A percentile compares a stretch with the other conserved stretches of the same genome.
Conservation (phyloP, 2,113 vertebrate genomes). For the Struthidea cinerea region DNA sequence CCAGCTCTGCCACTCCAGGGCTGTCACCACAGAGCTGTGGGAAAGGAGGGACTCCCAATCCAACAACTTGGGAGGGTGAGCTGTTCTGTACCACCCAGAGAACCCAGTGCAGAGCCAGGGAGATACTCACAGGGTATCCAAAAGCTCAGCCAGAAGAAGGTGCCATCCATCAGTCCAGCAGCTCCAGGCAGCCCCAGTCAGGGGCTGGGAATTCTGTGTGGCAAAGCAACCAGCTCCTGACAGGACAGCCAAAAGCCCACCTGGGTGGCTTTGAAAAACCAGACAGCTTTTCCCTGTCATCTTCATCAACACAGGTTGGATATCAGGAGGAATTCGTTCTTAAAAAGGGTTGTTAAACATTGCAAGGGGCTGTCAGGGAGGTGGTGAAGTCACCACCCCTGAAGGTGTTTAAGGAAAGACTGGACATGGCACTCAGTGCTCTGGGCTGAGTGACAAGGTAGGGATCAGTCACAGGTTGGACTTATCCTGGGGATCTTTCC, state of each 20-base stretch:
- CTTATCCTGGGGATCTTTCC: neutral
- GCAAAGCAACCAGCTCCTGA: neutral
- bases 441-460: neutral
- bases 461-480: neutral
- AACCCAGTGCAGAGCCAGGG: neutral
- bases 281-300: neutral
- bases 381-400: neutral
- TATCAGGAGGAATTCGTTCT: neutral
- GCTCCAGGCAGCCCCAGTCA: neutral
- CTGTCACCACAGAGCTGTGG: neutral
- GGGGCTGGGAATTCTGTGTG: neutral
- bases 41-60: neutral
- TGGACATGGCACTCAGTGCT: neutral
- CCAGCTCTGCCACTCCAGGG: neutral
- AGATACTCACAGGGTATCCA: accelerated
- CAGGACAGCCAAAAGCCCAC: neutral
- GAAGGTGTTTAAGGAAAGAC: neutral
- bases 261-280: neutral
- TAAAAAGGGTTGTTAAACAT: neutral
- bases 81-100: neutral
- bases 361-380: neutral
- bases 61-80: neutral
- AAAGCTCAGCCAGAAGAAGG: neutral
- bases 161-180: neutral
- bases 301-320: neutral